Base-by-base conservation (phyloP, 2,888 invertebrate genomes). In the Sinopyrophorus schimmeli region DNA sequence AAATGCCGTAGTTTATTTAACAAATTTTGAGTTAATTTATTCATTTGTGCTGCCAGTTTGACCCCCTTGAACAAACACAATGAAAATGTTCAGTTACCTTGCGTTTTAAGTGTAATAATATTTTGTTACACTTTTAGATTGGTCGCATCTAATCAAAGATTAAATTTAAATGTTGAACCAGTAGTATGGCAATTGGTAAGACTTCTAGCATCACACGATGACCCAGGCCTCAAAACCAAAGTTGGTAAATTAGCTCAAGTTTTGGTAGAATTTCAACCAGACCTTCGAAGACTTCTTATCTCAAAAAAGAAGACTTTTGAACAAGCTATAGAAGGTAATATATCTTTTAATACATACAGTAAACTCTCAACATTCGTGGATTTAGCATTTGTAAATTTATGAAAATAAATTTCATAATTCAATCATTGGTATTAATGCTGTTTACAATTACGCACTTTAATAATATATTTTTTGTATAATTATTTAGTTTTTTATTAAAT, bases 111-210 rank as follows among this genome's bases (percentile, higher is more conserved):
- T 21, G 9, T 21, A 5, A 21, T n/a, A 21, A 18, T 21, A 21
- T 21, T 21, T 21, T 7, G 9, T 21, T 21, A 2, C 3, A 21
- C 7, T 31, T 16, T 31, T 34, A 79, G 79, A 65, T 65, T 74
- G 58, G 68, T 71, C 42, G 60, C 68, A 26, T 67, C 80, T 39
- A 73, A 77, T 12, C 84, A 84, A 1, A 80, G 82, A 2, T 84
- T 85, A 0, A 82, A 82, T 52, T 74, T 86, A 28, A 82, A 83
- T 63, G 84, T 87, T 46, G 92, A 93, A 65, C 81, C 86, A 23
- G 87, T 93, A 2, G 81, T 92, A 6, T 91, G 92, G 89, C 85
- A 91, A 52, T 77, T 94, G 65, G 92, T 93, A 3, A 83, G 86
- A 28, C 80, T 92, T 24, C 86, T 94, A 58, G 69, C 72, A 3